Base-by-base conservation (phyloP, 2,888 invertebrate species). In the Caenorhabditis macrosperma region DNA sequence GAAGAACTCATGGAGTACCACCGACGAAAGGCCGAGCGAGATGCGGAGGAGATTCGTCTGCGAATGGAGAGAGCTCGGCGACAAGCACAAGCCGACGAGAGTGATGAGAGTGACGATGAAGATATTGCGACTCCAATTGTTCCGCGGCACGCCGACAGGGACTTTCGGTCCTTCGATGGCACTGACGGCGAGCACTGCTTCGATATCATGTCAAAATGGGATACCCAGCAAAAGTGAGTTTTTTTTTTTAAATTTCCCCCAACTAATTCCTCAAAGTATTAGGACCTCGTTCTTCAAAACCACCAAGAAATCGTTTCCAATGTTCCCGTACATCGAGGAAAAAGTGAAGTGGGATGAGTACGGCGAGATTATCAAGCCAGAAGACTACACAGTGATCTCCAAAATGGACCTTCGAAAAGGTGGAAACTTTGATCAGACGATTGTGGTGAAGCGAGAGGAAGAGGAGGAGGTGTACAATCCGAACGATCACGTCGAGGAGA, bases 261-360 rank as follows among this genome's bases (percentile, higher is more conserved):
- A 20, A 28, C 12, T 35, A 46, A 35, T 64, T 64, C 26, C n/a
- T n/a, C n/a, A n/a, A 71, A 74, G n/a, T 84, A 80, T 41, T 78
- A 88, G 87, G 46, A 75, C 87, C 17, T 88, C 95, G 67, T 95
- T 95, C 90, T 95, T 95, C 91, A 95, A 95, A 91, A 94, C 92
- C 84, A 94, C 94, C 67, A 95, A 96, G 92, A 95, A 96, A 69
- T 95, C 96, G 88, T 95, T 96, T 91, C 97, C 97, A 0, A 97
- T 98, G 95, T 99, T 95, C 92, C 98, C 97, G 0, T 95, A 94
- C 90, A 94, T 94, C 54, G 97, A 98, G 91, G 96, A 97, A 78
- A 89, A 87, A 72, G 77, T 83, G n/a, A 88, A 86, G 91, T 94
- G 94, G 89, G 98, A 98, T 88, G 98, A 98, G 91, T 99, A 98